These are phyloP conservation scores for Odocoileus hemionus DNA, from an alignment of 2,113 vertebrate genomes.

Conservation along the genomic window DNA sequence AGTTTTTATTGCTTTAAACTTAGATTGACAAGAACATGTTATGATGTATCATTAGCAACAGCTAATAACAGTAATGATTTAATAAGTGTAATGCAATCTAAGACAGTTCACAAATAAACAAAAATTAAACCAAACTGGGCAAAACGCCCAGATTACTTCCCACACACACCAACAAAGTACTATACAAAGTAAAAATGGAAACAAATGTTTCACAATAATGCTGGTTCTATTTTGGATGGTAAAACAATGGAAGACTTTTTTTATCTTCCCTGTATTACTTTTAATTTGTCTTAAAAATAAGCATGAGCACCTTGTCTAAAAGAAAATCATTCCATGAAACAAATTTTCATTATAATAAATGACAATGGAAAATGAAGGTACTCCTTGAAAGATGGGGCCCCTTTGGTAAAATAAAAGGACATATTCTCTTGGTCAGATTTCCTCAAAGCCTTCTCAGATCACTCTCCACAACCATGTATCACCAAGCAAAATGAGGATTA, in stretches of 20 bases:
- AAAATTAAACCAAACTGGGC: conserved; percentile 62
- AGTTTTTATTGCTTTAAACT: not conserved
- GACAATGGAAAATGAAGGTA: not conserved
- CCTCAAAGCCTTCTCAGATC: not conserved
- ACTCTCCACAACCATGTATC: not conserved
- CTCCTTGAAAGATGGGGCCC: not conserved
- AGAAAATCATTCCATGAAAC: not conserved
- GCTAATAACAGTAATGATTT: conserved; percentile 68
- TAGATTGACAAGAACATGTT: not conserved
- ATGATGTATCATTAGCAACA: conserved; percentile 34
- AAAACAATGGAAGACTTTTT: not conserved
- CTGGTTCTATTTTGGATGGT: not conserved
- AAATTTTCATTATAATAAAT: not conserved
- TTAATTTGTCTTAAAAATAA: not conserved
- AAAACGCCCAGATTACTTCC: conserved; percentile 55
- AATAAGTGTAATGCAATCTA: conserved; percentile 48
- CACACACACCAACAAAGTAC: not conserved
- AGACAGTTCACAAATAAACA: conserved; percentile 55
- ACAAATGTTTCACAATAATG: not conserved
- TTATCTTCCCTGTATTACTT: not conserved
- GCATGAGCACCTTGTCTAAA: not conserved
- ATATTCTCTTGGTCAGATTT: not conserved
- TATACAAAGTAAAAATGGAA: not conserved
- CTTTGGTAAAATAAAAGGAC: not conserved
- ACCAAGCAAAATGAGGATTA: not conserved